These are phyloP conservation scores for Dryomyza anilis DNA, from an alignment of 2,888 invertebrate genomes.

Conservation along the genomic window DNA sequence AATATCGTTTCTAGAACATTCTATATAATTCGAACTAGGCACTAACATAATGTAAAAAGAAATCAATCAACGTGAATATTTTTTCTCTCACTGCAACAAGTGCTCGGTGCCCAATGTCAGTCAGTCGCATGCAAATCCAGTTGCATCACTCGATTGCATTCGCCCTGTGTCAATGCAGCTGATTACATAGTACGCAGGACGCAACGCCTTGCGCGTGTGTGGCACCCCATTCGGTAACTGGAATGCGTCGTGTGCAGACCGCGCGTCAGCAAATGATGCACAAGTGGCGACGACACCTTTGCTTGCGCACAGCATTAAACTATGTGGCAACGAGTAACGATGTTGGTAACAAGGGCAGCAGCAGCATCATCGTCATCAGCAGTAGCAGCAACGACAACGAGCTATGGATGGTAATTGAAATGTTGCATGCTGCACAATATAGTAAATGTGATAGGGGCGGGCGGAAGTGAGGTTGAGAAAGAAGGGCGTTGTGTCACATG, in stretches of 20 bases:
- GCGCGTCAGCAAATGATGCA: background rate
- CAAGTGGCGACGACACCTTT: background rate
- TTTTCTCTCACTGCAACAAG: background rate
- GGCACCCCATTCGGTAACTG: background rate
- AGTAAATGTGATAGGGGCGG: background rate
- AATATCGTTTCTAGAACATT: too few relatives aligned
- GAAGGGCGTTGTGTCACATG: background rate
- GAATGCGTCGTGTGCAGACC: background rate
- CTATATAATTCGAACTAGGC: too few relatives aligned
- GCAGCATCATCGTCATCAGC: too few relatives aligned
- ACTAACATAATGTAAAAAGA: too few relatives aligned
- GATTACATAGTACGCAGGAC: background rate
- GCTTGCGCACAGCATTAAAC: background rate
- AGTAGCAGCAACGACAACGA: background rate
- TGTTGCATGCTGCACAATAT: background rate
- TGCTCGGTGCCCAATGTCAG: background rate
- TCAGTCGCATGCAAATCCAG: background rate
- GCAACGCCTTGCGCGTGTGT: background rate
- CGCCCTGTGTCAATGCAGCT: constrained; percentile 1
- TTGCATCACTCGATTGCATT: background rate
- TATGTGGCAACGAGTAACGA: background rate
- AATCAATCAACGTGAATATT: too few relatives aligned
- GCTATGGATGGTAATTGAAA: background rate
- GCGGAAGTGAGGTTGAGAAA: background rate
- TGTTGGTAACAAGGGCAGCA: background rate